Evolutionary conservation across 1,140 invertebrate species (phyloP).

Genomic region (Acromyrmex echinatior): DNA sequence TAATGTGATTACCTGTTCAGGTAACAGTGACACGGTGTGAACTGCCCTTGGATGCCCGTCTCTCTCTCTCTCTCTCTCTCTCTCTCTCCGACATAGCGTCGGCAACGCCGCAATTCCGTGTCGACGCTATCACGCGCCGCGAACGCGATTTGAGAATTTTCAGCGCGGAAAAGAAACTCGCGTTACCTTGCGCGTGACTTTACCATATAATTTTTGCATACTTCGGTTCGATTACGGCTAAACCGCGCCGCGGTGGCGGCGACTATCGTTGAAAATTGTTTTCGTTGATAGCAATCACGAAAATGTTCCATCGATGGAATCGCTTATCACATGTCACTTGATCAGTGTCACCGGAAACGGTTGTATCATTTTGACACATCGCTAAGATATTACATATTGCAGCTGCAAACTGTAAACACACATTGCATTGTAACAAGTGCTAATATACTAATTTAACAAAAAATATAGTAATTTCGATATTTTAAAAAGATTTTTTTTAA

Average conservation of each 20-base stretch:
- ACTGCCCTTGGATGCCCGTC: slow-evolving; percentile 70
- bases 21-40: slow-evolving; percentile 77
- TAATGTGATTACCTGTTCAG: slow-evolving; percentile 73
- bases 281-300: slow-evolving; percentile 27
- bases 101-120: slow-evolving; percentile 75
- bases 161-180: slow-evolving; percentile 66
- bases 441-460: not conserved
- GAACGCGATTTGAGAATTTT: slow-evolving; percentile 70
- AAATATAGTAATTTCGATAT: not conserved
- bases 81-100: slow-evolving; percentile 22
- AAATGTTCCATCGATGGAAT: slow-evolving; percentile 28
- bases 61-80: slow-evolving; percentile 22
- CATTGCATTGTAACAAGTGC: not conserved
- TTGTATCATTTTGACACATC: not conserved
- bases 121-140: slow-evolving; percentile 54
- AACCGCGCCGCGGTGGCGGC: not conserved
- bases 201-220: slow-evolving; percentile 54
- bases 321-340: slow-evolving; percentile 1
- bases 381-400: not conserved
- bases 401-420: not conserved
- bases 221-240: not conserved
- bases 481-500: not conserved
- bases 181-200: slow-evolving; percentile 52
- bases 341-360: not conserved
- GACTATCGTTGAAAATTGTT: slow-evolving; percentile 17